phyloP scores from a whole-genome alignment of 2,797 vertebrate genomes.

The Fistularia tabacaria region DNA sequence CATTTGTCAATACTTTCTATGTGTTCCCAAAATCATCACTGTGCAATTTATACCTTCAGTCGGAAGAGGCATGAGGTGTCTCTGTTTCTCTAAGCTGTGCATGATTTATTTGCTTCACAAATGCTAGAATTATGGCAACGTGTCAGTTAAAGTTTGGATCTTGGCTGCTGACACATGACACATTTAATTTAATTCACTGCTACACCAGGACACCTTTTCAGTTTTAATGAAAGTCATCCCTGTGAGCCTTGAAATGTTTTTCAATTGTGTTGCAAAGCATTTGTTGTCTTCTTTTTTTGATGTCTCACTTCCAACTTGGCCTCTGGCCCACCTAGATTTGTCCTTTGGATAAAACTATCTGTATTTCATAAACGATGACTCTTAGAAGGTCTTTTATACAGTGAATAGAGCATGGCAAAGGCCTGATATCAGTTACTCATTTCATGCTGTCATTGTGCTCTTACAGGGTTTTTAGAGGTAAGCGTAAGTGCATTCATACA shows the following conservation, averaged over 20 bases:
- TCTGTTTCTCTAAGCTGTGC: constrained; percentile 46
- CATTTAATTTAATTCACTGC: constrained; percentile 68
- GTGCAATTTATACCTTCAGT: constrained; percentile 20
- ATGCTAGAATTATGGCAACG: constrained; percentile 63
- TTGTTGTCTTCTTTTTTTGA: constrained; percentile 24
- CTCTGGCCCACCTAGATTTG: constrained; percentile 6
- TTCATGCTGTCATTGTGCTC: too few relatives aligned
- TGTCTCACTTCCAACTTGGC: constrained; percentile 16
- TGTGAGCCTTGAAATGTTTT: constrained; percentile 36
- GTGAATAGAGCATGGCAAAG: too few relatives aligned
- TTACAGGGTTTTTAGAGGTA: too few relatives aligned
- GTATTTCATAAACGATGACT: constrained; percentile 28
- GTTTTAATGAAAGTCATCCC: constrained; percentile 59
- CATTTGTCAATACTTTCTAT: constrained; percentile 1
- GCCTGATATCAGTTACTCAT: too few relatives aligned
- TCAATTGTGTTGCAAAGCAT: constrained; percentile 31
- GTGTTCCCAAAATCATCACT: constrained; percentile 17
- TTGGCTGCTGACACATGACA: constrained; percentile 69
- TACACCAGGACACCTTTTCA: constrained; percentile 43
- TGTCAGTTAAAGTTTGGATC: constrained; percentile 77
- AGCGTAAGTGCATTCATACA: too few relatives aligned
- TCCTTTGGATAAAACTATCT: constrained; percentile 20
- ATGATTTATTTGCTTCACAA: constrained; percentile 67
- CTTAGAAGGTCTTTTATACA: constrained; percentile 20
- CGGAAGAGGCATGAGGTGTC: constrained; percentile 42